Evolutionary conservation across 2,113 vertebrate species (phyloP), one percentile per base, ranked within the genome.

Genomic region (Eurypyga helias): DNA sequence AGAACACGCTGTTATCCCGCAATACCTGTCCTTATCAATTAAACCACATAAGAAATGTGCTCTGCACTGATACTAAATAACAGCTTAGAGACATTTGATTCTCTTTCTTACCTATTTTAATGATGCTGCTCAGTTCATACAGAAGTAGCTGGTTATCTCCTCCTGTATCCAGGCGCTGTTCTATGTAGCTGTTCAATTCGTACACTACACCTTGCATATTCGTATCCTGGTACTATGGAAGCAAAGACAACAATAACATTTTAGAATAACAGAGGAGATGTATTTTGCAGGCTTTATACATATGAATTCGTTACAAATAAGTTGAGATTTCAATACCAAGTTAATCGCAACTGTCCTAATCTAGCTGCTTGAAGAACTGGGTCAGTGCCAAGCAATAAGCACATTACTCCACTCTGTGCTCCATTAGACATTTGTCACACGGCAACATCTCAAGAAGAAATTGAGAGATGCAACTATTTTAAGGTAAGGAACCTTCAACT

Each of bases 151-250:
- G 99, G 98, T 99, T 99, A 98, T 99, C 99, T 92, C 99, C 99
- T 87, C 99, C 99, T 41, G 98, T 98, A 96, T 99, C 99, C 98
- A 99, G 83, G 18, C 99, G 98, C 89, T 99, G 99, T 78, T 99
- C 99, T 97, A 99, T 99, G 96, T 99, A 99, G 98, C 99, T 99
- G 98, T 99, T 99, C 38, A 99, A 97, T 67, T 99, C 99, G 28
- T 99, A 99, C 70, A 99, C 99, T 69, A 99, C 99, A n/a, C 98
- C 99, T 98, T 99, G 99, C 99, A 99, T 99, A 92, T 99, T 99
- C 7, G 98, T 98, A 95, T 99, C 99, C 98, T 99, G 99, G 98
- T 99, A 99, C 99, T 99, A 98, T 83, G 91, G 97, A 98, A 98
- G 94, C 70, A 98, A 98, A 97, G 82, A 94, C 2, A 3, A 95